These are phyloP conservation scores for Aleadryas rufinucha DNA, from an alignment of 2,113 vertebrate species.

Conservation along the genomic window DNA sequence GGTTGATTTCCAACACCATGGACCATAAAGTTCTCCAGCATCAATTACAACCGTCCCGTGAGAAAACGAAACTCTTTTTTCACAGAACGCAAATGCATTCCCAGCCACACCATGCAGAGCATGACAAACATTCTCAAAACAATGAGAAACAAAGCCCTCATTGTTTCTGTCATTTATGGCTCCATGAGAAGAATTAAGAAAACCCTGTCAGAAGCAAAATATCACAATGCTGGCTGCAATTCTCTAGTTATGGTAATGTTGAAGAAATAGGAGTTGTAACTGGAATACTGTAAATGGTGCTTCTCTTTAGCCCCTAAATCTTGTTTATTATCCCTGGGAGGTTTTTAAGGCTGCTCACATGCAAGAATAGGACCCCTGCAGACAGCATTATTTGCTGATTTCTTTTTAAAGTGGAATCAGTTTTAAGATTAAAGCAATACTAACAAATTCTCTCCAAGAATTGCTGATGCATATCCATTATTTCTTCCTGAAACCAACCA, in stretches of 20 bases:
- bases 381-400: background rate
- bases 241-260: background rate
- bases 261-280: background rate
- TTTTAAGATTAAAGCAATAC: background rate
- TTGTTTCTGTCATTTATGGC: conserved; percentile 38
- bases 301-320: background rate
- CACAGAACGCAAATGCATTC: background rate
- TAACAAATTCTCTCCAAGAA: background rate
- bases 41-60: background rate
- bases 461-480: background rate
- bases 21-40: background rate
- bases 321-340: background rate
- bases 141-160: conserved; percentile 49
- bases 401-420: background rate
- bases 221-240: conserved; percentile 6
- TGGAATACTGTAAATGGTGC: background rate
- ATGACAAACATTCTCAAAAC: too few species aligned
- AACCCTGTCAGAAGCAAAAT: conserved; percentile 28
- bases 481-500: background rate
- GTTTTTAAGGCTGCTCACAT: background rate
- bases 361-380: background rate
- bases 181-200: conserved; percentile 34
- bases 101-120: background rate
- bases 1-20: background rate
- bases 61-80: conserved; percentile 29